Base-by-base conservation (phyloP, 1,140 invertebrate genomes). In the Oryzaephilus surinamensis region DNA sequence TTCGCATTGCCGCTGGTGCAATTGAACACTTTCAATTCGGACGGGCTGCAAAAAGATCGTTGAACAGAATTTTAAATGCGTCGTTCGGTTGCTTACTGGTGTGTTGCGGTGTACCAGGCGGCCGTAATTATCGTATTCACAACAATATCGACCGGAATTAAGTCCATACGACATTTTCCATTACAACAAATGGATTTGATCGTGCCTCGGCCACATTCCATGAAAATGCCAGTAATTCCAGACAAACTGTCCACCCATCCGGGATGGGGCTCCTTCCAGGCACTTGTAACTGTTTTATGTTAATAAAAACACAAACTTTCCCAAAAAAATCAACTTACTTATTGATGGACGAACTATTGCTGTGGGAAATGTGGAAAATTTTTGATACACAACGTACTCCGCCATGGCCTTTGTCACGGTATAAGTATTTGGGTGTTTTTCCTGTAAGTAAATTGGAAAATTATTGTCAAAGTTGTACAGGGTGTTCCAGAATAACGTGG, bases 181-280 rank as follows among this genome's bases (percentile, higher is more conserved):
- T 84, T 68, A 38, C 85, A 86, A 17, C 84, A 72, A 41, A 93
- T 87, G 11, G 79, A 84, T 43, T 87, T 75, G 17, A 94, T 77
- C 0, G 88, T 79, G 0, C 91, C 92, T 54, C 87, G 78, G 7
- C 84, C 81, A 41, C 86, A 81, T 61, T 88, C 83, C 74, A 84
- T 83, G 58, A 88, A 75, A 17, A 87, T 76, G 11, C 76, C 75
- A 10, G 73, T 77, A 2, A 77, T 75, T 12, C 92, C 93, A 60
- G 84, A 89, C 10, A 89, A 71, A 53, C 95, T 97, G 60, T 98
- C 94, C 31, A 95, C 84, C 94, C 94, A 98, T 1, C 92, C 90
- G 0, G 82, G 80, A 55, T 72, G 79, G 0, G 84, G 84, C 57
- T 89, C 83, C 42, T 73, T 71, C 53, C 74, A 73, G 0, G 84